Evolutionary conservation across 1,140 invertebrate species (phyloP).

Genomic region (Hylaeus anthracinus): DNA sequence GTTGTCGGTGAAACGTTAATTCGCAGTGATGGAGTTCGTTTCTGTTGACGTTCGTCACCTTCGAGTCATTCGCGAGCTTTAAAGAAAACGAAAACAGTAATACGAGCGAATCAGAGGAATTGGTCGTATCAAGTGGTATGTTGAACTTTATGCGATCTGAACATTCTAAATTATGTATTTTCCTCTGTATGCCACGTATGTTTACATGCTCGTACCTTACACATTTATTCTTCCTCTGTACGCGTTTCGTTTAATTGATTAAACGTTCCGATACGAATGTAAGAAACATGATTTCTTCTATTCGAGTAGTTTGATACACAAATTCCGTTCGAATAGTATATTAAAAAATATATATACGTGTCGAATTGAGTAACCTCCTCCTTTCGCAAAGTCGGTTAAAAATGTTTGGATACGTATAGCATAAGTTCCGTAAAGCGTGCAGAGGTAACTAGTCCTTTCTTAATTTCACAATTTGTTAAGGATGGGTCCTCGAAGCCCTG

Average conservation of each 20-base stretch:
- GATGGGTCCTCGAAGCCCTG: too few relatives aligned
- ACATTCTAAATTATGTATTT: neutral
- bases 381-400: too few relatives aligned
- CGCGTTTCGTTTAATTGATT: neutral
- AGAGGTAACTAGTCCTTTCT: too few relatives aligned
- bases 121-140: neutral
- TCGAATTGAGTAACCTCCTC: too few relatives aligned
- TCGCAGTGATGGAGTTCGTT: neutral
- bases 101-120: neutral
- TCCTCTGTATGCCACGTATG: too few relatives aligned
- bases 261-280: neutral
- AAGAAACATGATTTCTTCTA: neutral
- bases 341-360: too few relatives aligned
- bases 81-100: neutral
- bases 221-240: neutral
- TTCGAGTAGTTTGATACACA: too few relatives aligned
- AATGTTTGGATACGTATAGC: too few relatives aligned
- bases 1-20: neutral
- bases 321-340: too few relatives aligned
- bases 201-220: neutral
- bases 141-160: neutral
- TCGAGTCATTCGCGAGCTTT: neutral
- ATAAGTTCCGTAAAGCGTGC: too few relatives aligned
- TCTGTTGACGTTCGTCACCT: neutral
- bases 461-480: too few relatives aligned